These are phyloP conservation scores for Periphyllus acericola DNA, from an alignment of 2,888 invertebrate genomes.

Conservation along the genomic window DNA sequence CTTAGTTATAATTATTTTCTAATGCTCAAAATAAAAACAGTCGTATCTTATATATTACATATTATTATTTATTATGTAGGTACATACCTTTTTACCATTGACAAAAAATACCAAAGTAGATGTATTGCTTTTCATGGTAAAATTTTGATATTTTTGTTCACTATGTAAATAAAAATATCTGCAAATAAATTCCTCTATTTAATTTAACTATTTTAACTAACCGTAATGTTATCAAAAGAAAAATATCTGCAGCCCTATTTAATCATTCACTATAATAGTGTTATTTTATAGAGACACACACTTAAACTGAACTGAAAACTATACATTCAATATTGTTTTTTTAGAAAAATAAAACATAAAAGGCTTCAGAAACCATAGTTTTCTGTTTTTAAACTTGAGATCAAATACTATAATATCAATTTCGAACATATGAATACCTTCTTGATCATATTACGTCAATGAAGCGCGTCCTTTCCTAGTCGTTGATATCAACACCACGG, in stretches of 20 bases:
- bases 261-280: background rate
- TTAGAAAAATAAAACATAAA: background rate
- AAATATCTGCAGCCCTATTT: background rate
- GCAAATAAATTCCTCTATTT: background rate
- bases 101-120: slow-evolving; percentile 60
- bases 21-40: too few relatives aligned
- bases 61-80: too few relatives aligned
- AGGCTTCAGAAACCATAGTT: slow-evolving; percentile 36
- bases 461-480: too few relatives aligned
- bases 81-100: slow-evolving; percentile 63
- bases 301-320: slow-evolving; percentile 14
- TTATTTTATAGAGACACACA: background rate
- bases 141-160: background rate
- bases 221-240: background rate
- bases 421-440: background rate
- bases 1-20: too few relatives aligned
- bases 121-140: slow-evolving; percentile 14
- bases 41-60: too few relatives aligned
- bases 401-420: slow-evolving; percentile 28
- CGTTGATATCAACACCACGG: too few relatives aligned
- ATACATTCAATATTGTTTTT: background rate
- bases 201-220: background rate
- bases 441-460: background rate
- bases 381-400: background rate
- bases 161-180: background rate